A percentile compares a stretch with the other conserved stretches of the same genome.
These are phyloP conservation scores for Tipula confusa DNA, from an alignment of 2,888 invertebrate genomes.

Conservation along the genomic window DNA sequence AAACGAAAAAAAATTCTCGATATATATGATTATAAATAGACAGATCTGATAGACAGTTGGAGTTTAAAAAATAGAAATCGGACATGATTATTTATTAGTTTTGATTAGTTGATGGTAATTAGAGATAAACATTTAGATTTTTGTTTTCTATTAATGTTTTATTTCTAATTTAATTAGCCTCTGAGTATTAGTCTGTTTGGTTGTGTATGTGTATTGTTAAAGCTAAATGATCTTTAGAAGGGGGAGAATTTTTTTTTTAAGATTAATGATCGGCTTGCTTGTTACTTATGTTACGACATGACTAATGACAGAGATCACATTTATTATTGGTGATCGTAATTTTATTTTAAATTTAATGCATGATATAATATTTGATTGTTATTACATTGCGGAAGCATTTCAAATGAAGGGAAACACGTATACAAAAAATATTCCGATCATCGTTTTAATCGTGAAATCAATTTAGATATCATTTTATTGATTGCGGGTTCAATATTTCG, in stretches of 20 bases:
- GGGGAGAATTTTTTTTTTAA: background rate
- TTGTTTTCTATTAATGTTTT: background rate
- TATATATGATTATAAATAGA: conserved; percentile 20
- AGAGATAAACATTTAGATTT: conserved; percentile 20
- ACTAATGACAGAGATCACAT: conserved; percentile 1
- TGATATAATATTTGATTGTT: too few relatives aligned
- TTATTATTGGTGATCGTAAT: background rate
- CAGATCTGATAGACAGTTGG: conserved; percentile 25
- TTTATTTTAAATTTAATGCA: too few relatives aligned
- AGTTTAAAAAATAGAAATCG: conserved; percentile 25
- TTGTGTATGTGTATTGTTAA: background rate
- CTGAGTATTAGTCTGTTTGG: background rate
- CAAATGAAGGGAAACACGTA: too few relatives aligned
- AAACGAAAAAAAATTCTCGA: background rate
- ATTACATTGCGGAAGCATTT: too few relatives aligned
- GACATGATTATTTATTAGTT: conserved; percentile 25
- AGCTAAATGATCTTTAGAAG: background rate
- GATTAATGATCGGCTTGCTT: background rate
- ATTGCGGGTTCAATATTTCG: too few relatives aligned
- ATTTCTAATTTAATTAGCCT: conserved; percentile 12
- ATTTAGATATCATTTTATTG: too few relatives aligned
- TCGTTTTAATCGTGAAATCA: too few relatives aligned
- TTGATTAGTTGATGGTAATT: conserved; percentile 20
- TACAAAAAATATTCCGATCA: too few relatives aligned
- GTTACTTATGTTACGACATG: background rate